Base-by-base conservation (phyloP, 2,888 invertebrate species). In the Nesidiocoris tenuis region DNA sequence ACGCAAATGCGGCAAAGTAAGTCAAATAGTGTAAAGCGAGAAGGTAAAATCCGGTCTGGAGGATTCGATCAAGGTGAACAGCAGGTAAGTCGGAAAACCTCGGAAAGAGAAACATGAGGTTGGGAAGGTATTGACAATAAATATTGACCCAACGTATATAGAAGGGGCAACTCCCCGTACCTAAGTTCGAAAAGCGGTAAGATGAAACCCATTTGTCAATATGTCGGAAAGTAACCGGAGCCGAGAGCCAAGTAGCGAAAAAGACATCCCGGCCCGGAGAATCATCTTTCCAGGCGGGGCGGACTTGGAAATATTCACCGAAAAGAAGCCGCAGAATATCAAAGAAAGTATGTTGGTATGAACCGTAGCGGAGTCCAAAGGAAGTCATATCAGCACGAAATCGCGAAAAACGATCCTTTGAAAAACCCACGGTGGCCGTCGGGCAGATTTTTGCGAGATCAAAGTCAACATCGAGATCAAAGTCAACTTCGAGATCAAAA, bases 121-220 rank as follows among this genome's bases (percentile, higher is more conserved):
- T n/a, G 3, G 39, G 72, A 72, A 61, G 70, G 72, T 63, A 72
- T 72, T 72, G 72, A 72, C 72, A 61, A 72, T 72, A 72, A 72
- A 72, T 72, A 72, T 72, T 72, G 72, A 72, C 72, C 39, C 39
- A 21, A 24, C 19, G 68, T 59, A 39, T 39, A 66, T 18, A 19
- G 25, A 59, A 2, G 1, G 23, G 22, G 59, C 17, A 19, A 59
- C 22, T 56, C 22, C 55, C 24, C 59, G 1, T 19, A 59, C 39
- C 5, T 39, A 39, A 39, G 39, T 39, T 39, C 39, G 39, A 39
- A n/a, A 39, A 39, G 39, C 39, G 63, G 72, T 72, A 72, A 72
- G 72, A 72, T 72, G 72, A 72, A 61, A 23, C 72, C 72, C 70
- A 70, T 70, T 59, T 70, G 70, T 70, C 70, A 70, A 70, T 70